Evolutionary conservation across 92 coral and sea anemone genomes (phyloP).

Genomic region (Parazoanthus darwini): DNA sequence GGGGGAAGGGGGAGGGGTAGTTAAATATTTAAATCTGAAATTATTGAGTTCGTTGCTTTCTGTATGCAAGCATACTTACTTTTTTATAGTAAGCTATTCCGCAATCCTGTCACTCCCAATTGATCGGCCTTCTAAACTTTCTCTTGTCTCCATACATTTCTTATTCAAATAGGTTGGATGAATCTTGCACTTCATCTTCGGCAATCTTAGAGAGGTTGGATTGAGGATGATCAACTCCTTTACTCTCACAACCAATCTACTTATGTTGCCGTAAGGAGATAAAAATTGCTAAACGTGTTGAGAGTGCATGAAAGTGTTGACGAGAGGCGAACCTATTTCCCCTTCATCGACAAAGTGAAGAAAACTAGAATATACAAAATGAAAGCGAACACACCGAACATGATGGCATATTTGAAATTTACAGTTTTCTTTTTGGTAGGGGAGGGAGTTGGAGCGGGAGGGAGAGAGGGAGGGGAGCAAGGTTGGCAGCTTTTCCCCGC

Average conservation of each 20-base stretch:
- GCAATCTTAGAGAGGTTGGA: background rate
- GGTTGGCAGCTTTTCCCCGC: background rate
- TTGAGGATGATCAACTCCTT: background rate
- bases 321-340: background rate
- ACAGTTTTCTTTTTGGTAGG: background rate
- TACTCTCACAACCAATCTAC: background rate
- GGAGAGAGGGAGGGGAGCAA: background rate
- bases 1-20: no score
- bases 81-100: no score
- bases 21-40: no score
- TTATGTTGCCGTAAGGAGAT: background rate
- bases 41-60: no score
- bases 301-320: background rate
- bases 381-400: constrained; percentile 13
- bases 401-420: constrained; percentile 19
- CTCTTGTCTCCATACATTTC: background rate
- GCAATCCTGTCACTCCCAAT: no score
- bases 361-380: constrained; percentile 17
- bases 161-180: no score
- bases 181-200: no score
- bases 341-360: background rate
- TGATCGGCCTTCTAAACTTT: background rate
- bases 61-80: no score
- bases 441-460: background rate
- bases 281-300: no score